Base-by-base conservation (phyloP, 23 tunicate species). In the Trididemnum clinides region DNA sequence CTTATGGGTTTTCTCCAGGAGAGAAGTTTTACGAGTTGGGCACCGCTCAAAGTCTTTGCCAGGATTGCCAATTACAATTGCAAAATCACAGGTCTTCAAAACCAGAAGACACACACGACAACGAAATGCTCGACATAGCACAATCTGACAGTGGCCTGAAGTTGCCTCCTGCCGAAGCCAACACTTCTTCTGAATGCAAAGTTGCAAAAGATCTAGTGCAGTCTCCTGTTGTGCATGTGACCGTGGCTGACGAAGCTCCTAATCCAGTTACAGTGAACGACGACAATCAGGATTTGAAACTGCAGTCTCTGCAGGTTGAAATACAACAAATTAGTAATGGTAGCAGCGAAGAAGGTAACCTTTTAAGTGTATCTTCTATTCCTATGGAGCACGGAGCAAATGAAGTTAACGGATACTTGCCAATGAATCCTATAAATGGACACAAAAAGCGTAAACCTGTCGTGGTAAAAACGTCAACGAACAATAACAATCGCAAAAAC, bases 401-500 rank as follows among this genome's bases (percentile, higher is more conserved):
- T 28, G 89, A 90, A 27, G 32, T 78, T 7, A 36, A 85, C 51
- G 90, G 89, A 10, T 91, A 86, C 71, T 63, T 91, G 18, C 87
- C 84, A n/a, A 86, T 91, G 90, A 86, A 89, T 29, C 88, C 90
- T 4, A 27, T 79, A 6, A 57, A 64, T 65, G 76, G 86, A 1
- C 33, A 28, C 31, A 19, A 1, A 29, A 51, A 33, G n/a, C 84
- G 84, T 1, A 84, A 50, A 28, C 75, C 57, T 12, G 27, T 70
- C 29, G 63, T 69, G 6, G 71, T 81, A 2, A 28, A 32, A 34
- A 23, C 38, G 19, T 50, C 71, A 21, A 28, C 64, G 6, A 64
- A 84, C 0, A 83, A 71, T 20, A 37, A 65, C 2, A 66, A 82
- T 27, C 28, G 21, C 23, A 22, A 65, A 36, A 37, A 23, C 29